Conservation (phyloP, 2,113 vertebrate genomes). For the Nettapus auritus region DNA sequence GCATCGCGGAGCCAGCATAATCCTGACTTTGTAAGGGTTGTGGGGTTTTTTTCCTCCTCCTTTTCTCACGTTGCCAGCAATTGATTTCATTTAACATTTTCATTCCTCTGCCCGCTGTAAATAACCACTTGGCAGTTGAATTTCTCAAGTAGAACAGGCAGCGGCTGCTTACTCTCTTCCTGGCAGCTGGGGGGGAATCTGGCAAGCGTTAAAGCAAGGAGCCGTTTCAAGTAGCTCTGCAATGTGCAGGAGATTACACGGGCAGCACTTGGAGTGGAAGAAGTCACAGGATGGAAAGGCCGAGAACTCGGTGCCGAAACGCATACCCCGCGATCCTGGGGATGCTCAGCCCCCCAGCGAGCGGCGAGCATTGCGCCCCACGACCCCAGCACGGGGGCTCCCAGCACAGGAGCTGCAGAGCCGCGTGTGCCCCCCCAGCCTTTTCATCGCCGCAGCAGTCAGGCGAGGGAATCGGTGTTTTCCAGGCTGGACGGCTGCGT, state of each 20-base stretch:
- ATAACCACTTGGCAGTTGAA: constrained; percentile 68
- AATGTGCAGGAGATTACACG: constrained; percentile 38
- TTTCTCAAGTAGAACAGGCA: constrained; percentile 72
- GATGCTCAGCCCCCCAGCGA: not conserved
- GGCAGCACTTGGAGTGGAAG: constrained; percentile 49
- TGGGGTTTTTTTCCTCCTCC: not conserved
- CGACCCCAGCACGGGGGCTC: not conserved
- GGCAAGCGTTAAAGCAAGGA: constrained; percentile 64
- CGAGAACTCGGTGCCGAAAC: constrained; percentile 21
- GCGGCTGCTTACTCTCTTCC: constrained; percentile 64
- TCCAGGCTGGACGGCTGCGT: not conserved
- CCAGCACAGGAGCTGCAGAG: not conserved
- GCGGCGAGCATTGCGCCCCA: not conserved
- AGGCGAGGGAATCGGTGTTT: not conserved
- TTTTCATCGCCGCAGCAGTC: not conserved
- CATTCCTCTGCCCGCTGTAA: constrained; percentile 68
- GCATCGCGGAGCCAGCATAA: constrained; percentile 50
- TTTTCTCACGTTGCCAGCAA: constrained; percentile 58
- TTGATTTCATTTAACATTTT: constrained; percentile 75
- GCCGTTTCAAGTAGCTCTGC: constrained; percentile 55
- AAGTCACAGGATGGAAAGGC: constrained; percentile 17
- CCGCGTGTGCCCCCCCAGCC: not conserved
- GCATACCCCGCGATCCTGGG: not conserved
- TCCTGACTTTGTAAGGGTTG: constrained; percentile 60
- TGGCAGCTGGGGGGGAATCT: constrained; percentile 69